Evolutionary conservation across 1,140 invertebrate species (phyloP), one percentile per base, ranked within the genome.

Genomic region (Cecropterus lyciades): DNA sequence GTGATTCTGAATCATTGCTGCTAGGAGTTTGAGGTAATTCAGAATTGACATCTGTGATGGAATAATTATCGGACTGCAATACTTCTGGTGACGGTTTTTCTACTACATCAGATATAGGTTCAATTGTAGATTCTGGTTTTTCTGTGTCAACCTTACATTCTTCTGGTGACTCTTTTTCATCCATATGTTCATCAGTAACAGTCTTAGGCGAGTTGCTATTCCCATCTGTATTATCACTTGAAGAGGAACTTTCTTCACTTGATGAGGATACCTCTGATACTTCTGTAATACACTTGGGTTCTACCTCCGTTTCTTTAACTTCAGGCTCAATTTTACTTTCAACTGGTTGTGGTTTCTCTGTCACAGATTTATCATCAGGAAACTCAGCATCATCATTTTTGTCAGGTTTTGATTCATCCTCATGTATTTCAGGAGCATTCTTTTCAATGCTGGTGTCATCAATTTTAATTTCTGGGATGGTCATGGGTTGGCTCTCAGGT

Each of bases 181-280:
- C 80, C 20, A 70, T 70, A 27, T 80, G 75, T 40, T 70, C 70
- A 16, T 87, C 80, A 71, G 56, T 52, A 10, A 72, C 71, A 27
- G 70, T 48, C 67, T 89, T 90, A 9, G 89, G 89, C 1, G 89
- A 91, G 70, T 89, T 90, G 65, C 89, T 91, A 55, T 83, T 88
- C 5, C 87, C 84, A 81, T 92, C 89, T 51, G 80, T 90, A 42
- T 88, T 89, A n/a, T 92, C 87, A 80, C 87, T 90, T 5, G 89
- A 92, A 16, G 87, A 89, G 9, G 87, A 92, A 66, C 86, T 90
- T 66, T 90, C 89, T 70, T 91, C 89, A 79, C 89, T 89, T 17
- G 87, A 90, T 20, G 85, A 85, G 14, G 72, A 83, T 0, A 81
- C 68, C 70, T 90, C 87, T 49, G 80, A 82, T 3, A 82, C 70